Conservation (phyloP, 1,140 invertebrate genomes). For the Macrobrachium rosenbergii region DNA sequence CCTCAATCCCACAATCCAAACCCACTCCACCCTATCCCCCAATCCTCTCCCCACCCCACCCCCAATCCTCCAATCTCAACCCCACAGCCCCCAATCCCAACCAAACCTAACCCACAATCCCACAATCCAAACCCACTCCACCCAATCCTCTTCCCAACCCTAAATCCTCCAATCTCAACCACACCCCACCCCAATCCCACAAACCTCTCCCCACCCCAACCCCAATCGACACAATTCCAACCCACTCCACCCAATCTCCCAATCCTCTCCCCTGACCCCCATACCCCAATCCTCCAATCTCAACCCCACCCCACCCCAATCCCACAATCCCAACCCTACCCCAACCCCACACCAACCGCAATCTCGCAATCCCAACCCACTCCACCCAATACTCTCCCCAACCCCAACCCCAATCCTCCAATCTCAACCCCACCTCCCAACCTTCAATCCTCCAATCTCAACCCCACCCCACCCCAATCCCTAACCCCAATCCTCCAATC, state of each 20-base stretch:
- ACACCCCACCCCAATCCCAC: no score
- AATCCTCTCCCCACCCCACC: neutral
- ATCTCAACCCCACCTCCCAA: no score
- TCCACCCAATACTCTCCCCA: no score
- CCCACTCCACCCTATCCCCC: no score
- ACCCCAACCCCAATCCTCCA: neutral
- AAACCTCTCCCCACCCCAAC: no score
- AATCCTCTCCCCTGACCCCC: neutral
- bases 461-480: neutral
- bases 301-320: no score
- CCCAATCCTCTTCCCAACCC: neutral
- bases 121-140: neutral
- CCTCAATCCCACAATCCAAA: no score
- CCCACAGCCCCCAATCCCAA: no score
- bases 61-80: neutral
- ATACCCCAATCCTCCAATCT: neutral
- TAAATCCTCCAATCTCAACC: no score
- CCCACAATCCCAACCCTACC: neutral
- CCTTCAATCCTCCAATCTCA: no score
- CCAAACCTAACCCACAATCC: neutral
- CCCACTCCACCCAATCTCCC: neutral
- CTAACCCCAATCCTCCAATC: neutral
- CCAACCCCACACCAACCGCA: no score
- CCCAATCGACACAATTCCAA: neutral
- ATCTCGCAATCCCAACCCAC: no score